Base-by-base conservation (phyloP, 2,113 vertebrate species). In the Pardalotus punctatus region DNA sequence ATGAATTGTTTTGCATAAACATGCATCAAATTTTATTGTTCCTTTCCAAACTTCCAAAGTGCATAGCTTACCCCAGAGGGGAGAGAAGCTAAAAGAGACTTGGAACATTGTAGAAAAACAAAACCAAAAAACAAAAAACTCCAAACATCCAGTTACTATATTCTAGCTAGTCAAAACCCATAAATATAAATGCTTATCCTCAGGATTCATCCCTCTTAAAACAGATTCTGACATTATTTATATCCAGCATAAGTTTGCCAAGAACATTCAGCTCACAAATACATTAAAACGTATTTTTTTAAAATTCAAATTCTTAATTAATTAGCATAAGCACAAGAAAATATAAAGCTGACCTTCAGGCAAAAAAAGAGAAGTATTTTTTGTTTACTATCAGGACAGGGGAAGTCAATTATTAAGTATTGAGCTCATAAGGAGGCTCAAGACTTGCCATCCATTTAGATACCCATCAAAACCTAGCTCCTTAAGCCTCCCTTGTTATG, bases 101-200 rank as follows among this genome's bases (percentile, higher is more conserved):
- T 81, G n/a, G 27, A 89, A 89, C 31, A 56, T 47, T 8, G 8
- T 45, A 21, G 25, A 21, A 45, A 81, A 48, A 27, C 17, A 6
- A 11, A 35, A 9, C 20, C n/a, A n/a, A 56, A 15, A 2, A 43
- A 38, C 56, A 14, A 40, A n/a, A 47, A 9, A 0, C 0, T 0
- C 29, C 21, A 21, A 48, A 48, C 8, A 50, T 16, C 1, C 17
- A 64, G 23, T 19, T 83, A 42, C 56, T 73, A 38, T 62, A 73
- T 65, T 69, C 14, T 65, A 42, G 11, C 17, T 62, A 38, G 10
- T 66, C 14, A 91, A 73, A 88, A 67, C 19, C 4, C 53, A n/a
- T 33, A 72, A 23, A 88, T 86, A 81, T 66, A 16, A 58, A 36
- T 56, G 10, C 17, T 69, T 57, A 45, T 43, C 35, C 14, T 74